Evolutionary conservation across 2,888 invertebrate genomes (phyloP).

Genomic region (Ditylenchus weischeri): DNA sequence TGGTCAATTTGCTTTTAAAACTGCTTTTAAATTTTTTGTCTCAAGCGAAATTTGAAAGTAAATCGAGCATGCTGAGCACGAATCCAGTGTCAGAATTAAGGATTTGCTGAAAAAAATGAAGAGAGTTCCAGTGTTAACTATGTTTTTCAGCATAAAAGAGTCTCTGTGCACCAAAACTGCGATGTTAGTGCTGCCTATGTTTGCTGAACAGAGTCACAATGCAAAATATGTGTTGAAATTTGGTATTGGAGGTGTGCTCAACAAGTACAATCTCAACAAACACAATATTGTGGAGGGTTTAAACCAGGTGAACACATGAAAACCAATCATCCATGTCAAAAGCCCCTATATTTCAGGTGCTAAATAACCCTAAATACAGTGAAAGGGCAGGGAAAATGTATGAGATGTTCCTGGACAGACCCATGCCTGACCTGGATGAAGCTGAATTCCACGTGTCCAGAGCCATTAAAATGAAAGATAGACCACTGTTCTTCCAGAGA

Average conservation of each 20-base stretch:
- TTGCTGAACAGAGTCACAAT: constrained; percentile 42
- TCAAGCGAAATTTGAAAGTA: no score
- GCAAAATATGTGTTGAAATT: constrained; percentile 31
- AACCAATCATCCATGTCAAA: not conserved
- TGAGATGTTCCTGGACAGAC: constrained; percentile 32
- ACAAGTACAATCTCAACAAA: constrained; percentile 12
- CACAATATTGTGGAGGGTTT: constrained; percentile 11
- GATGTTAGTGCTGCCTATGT: constrained; percentile 40
- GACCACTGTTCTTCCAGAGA: constrained; percentile 17
- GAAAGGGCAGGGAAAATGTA: constrained; percentile 16
- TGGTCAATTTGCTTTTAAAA: no score
- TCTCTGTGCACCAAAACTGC: constrained; percentile 38
- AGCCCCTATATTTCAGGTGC: not conserved
- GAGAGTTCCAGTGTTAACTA: no score
- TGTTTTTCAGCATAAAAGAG: constrained; percentile 38
- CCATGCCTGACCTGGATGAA: constrained; percentile 31
- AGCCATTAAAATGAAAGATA: constrained; percentile 19
- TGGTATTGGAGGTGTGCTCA: constrained; percentile 30
- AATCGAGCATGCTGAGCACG: no score
- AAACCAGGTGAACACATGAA: constrained; percentile 1
- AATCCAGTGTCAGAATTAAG: no score
- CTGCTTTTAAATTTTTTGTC: no score
- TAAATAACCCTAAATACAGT: constrained; percentile 27
- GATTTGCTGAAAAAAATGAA: no score
- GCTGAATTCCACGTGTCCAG: constrained; percentile 28